Evolutionary conservation across 1,140 invertebrate genomes (phyloP), one percentile per base, ranked within the genome.

Genomic region (Lethrus apterus): DNA sequence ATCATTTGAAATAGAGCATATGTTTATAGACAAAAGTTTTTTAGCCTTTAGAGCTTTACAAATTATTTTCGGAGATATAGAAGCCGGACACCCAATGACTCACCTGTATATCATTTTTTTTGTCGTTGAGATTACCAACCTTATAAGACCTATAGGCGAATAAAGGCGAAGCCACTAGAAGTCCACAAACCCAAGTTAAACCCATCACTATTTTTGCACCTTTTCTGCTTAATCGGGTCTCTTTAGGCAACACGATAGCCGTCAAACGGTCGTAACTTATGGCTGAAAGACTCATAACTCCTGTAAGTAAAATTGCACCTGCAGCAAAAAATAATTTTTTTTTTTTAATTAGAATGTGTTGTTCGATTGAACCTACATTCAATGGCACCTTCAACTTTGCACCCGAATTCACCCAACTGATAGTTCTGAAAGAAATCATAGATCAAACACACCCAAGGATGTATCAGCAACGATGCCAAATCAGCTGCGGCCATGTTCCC

Each of bases 181-280:
- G 56, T 0, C 81, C 77, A 5, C 72, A 55, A 0, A 84, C 46
- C 87, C 88, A 90, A 2, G 79, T 77, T n/a, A 74, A 52, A 1
- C 70, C 53, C 36, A 85, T 77, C 10, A 82, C 66, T 50, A 80
- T 71, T 35, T 76, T 73, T 3, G 80, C 75, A 26, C 66, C 68
- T 3, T 67, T 66, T 21, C 72, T 68, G 0, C 77, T 81, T 52
- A 86, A 63, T 54, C 79, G 69, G 4, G 75, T 77, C 58, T 85
- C 75, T 57, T 77, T 65, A 9, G 86, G 84, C 48, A 86, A 69
- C 0, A 84, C 80, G 17, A 91, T 84, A 4, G 85, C 84, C 5
- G 85, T 79, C 10, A 91, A 72, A 14, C 88, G 73, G 62, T 92
- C 86, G 43, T 87, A 82, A n/a, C 83, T 89, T 20, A 92, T 84